These are phyloP conservation scores for Paracentrotus lividus DNA, from an alignment of 53 echinoderm and acorn worm genomes.

Conservation along the genomic window DNA sequence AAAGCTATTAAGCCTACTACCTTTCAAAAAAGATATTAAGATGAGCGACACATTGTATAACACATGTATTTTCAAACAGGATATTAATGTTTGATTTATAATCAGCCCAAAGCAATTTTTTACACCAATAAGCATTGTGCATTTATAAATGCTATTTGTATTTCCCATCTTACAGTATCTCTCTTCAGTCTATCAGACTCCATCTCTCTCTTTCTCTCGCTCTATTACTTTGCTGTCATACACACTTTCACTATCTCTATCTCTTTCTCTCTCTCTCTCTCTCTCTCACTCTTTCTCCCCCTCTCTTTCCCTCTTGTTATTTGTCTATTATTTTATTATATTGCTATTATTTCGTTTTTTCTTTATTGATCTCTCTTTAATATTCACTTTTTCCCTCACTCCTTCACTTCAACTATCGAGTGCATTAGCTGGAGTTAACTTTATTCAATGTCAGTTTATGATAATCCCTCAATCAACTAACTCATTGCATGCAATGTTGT, in stretches of 20 bases:
- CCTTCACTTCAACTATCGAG: background rate
- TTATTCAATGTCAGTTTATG: background rate
- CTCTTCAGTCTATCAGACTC: no score
- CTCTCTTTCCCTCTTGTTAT: background rate
- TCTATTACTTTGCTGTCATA: slow-evolving; percentile 1
- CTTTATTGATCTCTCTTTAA: background rate
- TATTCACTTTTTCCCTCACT: background rate
- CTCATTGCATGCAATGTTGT: background rate
- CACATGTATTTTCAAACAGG: slow-evolving; percentile 3
- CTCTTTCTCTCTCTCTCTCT: slow-evolving; percentile 27
- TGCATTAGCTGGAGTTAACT: no score
- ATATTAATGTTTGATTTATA: slow-evolving; percentile 42
- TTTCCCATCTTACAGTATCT: background rate
- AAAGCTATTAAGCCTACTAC: no score
- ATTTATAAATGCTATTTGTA: background rate
- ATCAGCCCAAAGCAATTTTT: background rate
- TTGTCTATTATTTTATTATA: no score
- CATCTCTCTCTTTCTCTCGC: background rate
- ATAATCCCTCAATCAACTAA: background rate
- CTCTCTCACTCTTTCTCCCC: background rate
- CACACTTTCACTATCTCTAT: background rate
- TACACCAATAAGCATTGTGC: background rate
- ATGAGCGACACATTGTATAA: background rate
- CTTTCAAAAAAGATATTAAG: no score
- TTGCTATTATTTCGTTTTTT: background rate